Evolutionary conservation across 2,113 vertebrate species (phyloP), one percentile per base, ranked within the genome.

Genomic region (Bettongia penicillata): DNA sequence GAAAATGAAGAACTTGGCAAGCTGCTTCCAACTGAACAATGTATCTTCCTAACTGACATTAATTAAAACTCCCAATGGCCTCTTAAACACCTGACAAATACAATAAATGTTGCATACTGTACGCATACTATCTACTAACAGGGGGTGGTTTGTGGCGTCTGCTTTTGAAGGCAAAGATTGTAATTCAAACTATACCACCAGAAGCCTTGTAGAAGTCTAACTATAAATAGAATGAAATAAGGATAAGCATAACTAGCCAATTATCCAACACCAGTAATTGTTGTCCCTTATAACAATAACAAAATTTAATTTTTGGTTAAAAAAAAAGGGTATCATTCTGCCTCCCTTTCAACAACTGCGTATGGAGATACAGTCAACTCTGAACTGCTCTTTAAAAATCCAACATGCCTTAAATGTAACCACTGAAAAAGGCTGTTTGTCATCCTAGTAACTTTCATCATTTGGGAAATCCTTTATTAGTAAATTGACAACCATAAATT

Each of bases 41-140:
- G 99, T 98, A 99, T 99, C 99, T 99, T 99, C 98, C 98, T 99
- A 99, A 99, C 99, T 99, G 99, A 99, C 99, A 99, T 99, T 99
- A 99, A 99, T 99, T 99, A 99, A 99, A 99, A 98, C 98, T 99
- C 99, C 99, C 99, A 99, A 97, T 98, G 98, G 99, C 97, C 99
- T 99, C 98, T 99, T 99, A 99, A 99, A 99, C 98, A 99, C 98
- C 99, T 99, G 99, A 99, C 98, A 99, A 99, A 99, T 99, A 99
- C 98, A 99, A 99, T 99, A 99, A 99, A 99, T 99, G 98, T 99
- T 99, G 99, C 99, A 98, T 98, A 99, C 98, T 98, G 98, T 98
- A 98, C 98, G 98, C 90, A 0, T 96, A 97, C 98, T 96, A 97
- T 98, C 98, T 98, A 95, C 98, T 98, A 98, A 98, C 98, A 98